These are phyloP conservation scores for Scomber colias DNA, from an alignment of 2,113 vertebrate genomes.

Conservation along the genomic window DNA sequence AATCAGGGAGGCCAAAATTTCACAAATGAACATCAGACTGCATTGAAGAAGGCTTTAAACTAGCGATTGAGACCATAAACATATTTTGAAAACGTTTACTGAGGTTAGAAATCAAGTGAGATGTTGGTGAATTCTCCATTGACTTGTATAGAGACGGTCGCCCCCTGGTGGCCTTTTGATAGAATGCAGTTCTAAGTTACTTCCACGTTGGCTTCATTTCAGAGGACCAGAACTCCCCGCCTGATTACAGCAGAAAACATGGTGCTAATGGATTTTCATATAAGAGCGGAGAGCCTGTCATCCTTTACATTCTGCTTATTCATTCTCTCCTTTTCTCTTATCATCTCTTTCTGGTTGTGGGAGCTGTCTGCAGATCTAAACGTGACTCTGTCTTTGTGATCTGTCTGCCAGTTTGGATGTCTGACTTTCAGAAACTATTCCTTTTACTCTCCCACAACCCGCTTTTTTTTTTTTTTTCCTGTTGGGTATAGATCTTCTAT, in stretches of 20 bases:
- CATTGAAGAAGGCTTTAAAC: no score
- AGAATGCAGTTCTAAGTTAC: no score
- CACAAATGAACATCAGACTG: no score
- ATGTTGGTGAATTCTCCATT: no score
- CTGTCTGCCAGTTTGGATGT: slow-evolving; percentile 56
- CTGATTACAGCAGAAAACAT: not conserved
- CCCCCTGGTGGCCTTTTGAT: no score
- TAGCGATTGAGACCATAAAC: no score
- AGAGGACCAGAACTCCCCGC: no score
- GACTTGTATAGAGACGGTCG: no score
- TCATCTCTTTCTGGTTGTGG: slow-evolving; percentile 24
- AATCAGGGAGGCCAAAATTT: no score
- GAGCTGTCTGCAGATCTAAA: slow-evolving; percentile 60
- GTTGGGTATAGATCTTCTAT: slow-evolving; percentile 53
- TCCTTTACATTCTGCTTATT: slow-evolving; percentile 39
- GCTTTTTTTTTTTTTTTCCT: slow-evolving; percentile 17
- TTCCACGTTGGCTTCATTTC: no score
- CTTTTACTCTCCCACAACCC: slow-evolving; percentile 53
- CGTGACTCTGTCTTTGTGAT: slow-evolving; percentile 54
- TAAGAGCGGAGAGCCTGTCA: slow-evolving; percentile 30
- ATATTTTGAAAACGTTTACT: no score
- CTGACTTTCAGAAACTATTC: slow-evolving; percentile 68
- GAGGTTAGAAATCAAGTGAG: no score
- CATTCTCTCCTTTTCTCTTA: slow-evolving; percentile 25
- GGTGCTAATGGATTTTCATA: slow-evolving; percentile 20